Percentiles rank a stretch among this genome's conserved stretches.
These are phyloP conservation scores for Labeo calbasu DNA, from an alignment of 2,797 vertebrate genomes.

Conservation along the genomic window DNA sequence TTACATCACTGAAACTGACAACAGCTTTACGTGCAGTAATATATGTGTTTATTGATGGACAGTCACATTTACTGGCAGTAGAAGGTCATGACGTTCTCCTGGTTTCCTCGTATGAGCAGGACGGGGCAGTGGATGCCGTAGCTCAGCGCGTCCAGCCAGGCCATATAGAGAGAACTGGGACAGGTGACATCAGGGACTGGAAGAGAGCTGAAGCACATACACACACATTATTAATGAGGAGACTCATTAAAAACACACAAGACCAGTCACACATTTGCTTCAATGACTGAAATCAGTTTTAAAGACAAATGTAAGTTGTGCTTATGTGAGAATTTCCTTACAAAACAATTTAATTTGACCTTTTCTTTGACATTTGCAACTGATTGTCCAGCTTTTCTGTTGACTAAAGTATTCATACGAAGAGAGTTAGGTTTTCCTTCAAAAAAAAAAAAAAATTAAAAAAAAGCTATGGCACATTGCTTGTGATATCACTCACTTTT, in stretches of 20 bases:
- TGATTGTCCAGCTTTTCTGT: neutral
- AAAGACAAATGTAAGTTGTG: neutral
- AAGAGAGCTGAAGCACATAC: constrained; percentile 69
- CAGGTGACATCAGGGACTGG: constrained; percentile 73
- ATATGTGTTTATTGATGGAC: neutral
- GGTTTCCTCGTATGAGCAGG: constrained; percentile 77
- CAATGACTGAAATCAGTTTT: neutral
- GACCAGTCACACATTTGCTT: neutral
- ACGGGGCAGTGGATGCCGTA: constrained; percentile 70
- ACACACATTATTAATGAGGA: neutral
- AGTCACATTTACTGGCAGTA: constrained; percentile 70
- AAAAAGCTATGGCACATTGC: neutral
- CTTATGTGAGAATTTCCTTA: no score
- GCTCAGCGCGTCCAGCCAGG: constrained; percentile 77
- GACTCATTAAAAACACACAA: neutral
- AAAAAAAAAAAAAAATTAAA: no score
- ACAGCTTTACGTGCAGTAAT: neutral
- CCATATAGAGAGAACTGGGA: constrained; percentile 77
- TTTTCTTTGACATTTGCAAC: neutral
- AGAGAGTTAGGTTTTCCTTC: neutral
- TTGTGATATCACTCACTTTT: neutral
- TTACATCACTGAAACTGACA: no score
- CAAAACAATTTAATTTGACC: neutral
- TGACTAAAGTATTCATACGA: neutral
- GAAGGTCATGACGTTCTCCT: constrained; percentile 76